Base-by-base conservation (phyloP, 1,140 invertebrate species). In the Drosophila aff. region DNA sequence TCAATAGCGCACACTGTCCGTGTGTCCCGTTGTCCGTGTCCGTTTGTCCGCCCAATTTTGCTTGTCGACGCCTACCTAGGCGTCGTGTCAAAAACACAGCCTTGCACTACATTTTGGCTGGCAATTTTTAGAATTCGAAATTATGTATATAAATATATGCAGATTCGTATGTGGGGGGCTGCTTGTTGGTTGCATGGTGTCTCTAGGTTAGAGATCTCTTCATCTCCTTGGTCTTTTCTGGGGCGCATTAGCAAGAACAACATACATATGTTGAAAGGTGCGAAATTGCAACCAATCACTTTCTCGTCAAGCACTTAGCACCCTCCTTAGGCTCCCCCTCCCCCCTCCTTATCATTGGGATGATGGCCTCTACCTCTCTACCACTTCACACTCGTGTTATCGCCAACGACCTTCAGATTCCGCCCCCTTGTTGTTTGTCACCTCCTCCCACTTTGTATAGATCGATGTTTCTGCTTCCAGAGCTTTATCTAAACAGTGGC, bases 51-150 rank as follows among this genome's bases (percentile, higher is more conserved):
- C 47, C 26, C 21, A 38, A 9, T 55, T 55, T 57, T 57, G 36
- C 38, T 23, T 40, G 53, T 57, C 53, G 33, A 55, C 53, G 53
- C 53, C 46, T 68, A 72, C 61, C 66, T 58, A 82, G 76, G 66
- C 76, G 73, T 65, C 80, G 84, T 87, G 83, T 89, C 80, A 87
- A 87, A 87, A 87, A 72, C 83, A 80, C 67, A 89, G 81, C 83
- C 83, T 87, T 87, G 83, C 83, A 87, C 83, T 73, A 65, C 60
- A 87, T 87, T 83, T 80, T 74, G 61, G 40, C 46, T 46, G 66
- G 73, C 77, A 78, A 89, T 87, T 89, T 87, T 78, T 87, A 89
- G 84, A 87, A 82, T 69, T 74, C 53, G 83, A 78, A 87, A 82
- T 69, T 77, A 82, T 79, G 76, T 68, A 68, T 72, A 66, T 76